These are phyloP conservation scores for Pterostichus niger DNA, from an alignment of 2,888 invertebrate genomes.

Conservation along the genomic window DNA sequence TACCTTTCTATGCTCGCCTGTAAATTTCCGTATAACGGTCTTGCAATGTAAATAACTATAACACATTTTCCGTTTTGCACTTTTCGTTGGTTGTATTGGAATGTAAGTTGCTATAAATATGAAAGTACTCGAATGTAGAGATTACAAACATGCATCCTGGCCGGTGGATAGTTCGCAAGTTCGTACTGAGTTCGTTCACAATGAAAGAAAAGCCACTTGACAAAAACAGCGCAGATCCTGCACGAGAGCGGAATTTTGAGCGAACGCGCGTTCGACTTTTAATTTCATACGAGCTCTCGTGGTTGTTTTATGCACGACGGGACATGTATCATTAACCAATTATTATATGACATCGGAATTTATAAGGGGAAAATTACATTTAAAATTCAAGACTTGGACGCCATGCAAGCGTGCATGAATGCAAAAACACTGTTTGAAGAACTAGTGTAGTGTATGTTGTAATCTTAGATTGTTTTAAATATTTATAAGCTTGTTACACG, in stretches of 20 bases:
- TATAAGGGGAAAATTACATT: constrained; percentile 65
- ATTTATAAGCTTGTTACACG: constrained; percentile 27
- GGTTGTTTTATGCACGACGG: constrained; percentile 50
- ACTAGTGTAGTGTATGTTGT: constrained; percentile 44
- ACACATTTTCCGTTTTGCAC: too few relatives aligned
- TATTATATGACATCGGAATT: constrained; percentile 66
- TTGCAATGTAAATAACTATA: too few relatives aligned
- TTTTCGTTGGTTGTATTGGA: too few relatives aligned
- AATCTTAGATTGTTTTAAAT: constrained; percentile 48
- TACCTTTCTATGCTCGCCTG: too few relatives aligned
- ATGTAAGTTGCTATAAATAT: too few relatives aligned
- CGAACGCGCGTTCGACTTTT: constrained; percentile 51
- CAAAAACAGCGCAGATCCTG: constrained; percentile 31
- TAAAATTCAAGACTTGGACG: constrained; percentile 53
- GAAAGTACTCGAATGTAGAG: too few relatives aligned
- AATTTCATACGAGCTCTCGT: constrained; percentile 40
- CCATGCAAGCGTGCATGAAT: constrained; percentile 38
- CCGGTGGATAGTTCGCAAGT: constrained; percentile 13
- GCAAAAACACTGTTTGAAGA: constrained; percentile 48
- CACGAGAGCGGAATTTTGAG: constrained; percentile 59
- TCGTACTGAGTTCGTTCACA: background rate
- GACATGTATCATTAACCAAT: constrained; percentile 66
- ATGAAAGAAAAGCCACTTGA: constrained; percentile 45
- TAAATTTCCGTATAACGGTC: too few relatives aligned
- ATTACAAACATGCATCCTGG: background rate